A percentile compares a stretch with the other conserved stretches of the same genome.
phyloP scores from a whole-genome alignment of 2,797 vertebrate genomes.

The Neoniphon sammara region DNA sequence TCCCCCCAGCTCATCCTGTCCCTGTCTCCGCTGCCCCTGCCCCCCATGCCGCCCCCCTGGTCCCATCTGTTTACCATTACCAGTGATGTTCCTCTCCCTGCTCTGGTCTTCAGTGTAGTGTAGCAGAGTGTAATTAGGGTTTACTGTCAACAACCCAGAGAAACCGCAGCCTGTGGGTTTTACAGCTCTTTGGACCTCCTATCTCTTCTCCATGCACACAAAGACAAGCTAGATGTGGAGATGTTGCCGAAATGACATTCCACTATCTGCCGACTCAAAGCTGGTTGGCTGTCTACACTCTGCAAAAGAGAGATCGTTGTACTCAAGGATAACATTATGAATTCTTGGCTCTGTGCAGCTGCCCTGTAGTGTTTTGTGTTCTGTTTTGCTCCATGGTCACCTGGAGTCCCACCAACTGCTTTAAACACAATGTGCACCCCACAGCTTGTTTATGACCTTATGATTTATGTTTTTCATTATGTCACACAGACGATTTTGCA shows the following conservation, averaged over 20 bases:
- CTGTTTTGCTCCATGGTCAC: constrained; percentile 29
- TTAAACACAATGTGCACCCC: constrained; percentile 5
- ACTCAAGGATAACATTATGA: constrained; percentile 3
- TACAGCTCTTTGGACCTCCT: constrained; percentile 65
- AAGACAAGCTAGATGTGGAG: constrained; percentile 13
- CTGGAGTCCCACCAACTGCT: constrained; percentile 4
- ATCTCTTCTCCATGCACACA: constrained; percentile 42
- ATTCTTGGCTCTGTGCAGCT: constrained; percentile 3
- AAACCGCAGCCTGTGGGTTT: constrained; percentile 76
- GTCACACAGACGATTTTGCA: constrained; percentile 91
- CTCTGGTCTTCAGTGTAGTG: constrained; percentile 67
- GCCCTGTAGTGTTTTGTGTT: constrained; percentile 5
- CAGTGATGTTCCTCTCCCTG: constrained; percentile 64
- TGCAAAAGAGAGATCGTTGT: constrained; percentile 8
- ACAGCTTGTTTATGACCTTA: constrained; percentile 30
- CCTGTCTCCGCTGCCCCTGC: constrained; percentile 22
- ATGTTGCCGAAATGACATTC: constrained; percentile 28
- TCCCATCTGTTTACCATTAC: constrained; percentile 81
- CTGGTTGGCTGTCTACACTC: constrained; percentile 15
- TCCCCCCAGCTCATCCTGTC: constrained; percentile 55
- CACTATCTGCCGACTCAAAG: constrained; percentile 20
- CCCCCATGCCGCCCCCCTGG: constrained; percentile 13
- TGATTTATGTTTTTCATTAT: constrained; percentile 73
- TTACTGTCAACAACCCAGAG: constrained; percentile 80
- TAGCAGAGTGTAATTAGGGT: constrained; percentile 78